phyloP scores from a whole-genome alignment of 2,113 vertebrate genomes.

The Corynorhinus townsendii region DNA sequence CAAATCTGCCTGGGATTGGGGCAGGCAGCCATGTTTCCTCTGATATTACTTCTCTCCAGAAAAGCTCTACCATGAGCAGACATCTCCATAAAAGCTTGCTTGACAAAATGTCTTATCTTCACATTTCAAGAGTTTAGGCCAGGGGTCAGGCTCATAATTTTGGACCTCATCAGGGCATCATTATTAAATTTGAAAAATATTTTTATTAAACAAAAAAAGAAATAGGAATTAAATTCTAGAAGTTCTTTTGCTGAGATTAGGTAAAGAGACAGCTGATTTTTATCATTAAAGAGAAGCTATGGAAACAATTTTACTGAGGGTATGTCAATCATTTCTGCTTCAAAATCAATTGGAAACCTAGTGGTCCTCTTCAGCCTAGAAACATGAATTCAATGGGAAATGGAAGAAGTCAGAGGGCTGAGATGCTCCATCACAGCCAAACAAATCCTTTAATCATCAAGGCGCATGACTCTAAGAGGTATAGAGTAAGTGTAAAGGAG shows the following conservation, averaged over 20 bases:
- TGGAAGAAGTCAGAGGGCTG: not conserved
- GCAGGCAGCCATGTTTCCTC: fast-evolving
- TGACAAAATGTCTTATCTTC: not conserved
- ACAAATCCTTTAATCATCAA: not conserved
- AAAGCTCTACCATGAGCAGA: not conserved
- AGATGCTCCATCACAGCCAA: not conserved
- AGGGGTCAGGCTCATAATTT: not conserved
- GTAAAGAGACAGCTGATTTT: not conserved
- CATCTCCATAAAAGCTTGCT: not conserved
- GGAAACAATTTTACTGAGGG: not conserved
- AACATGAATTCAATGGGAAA: not conserved
- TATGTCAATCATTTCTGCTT: not conserved
- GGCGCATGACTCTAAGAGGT: too few species aligned
- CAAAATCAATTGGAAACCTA: not conserved
- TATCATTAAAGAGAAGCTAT: not conserved
- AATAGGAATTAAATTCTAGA: not conserved
- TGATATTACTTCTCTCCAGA: not conserved
- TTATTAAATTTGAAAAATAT: not conserved
- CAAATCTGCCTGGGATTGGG: not conserved
- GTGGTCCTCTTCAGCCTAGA: not conserved
- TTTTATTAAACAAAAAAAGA: not conserved
- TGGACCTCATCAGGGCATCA: not conserved
- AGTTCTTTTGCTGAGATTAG: not conserved
- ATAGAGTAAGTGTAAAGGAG: not conserved
- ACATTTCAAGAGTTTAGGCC: not conserved